Conservation (phyloP, 2,888 invertebrate species). For the Exephanes ischioxanthus region DNA sequence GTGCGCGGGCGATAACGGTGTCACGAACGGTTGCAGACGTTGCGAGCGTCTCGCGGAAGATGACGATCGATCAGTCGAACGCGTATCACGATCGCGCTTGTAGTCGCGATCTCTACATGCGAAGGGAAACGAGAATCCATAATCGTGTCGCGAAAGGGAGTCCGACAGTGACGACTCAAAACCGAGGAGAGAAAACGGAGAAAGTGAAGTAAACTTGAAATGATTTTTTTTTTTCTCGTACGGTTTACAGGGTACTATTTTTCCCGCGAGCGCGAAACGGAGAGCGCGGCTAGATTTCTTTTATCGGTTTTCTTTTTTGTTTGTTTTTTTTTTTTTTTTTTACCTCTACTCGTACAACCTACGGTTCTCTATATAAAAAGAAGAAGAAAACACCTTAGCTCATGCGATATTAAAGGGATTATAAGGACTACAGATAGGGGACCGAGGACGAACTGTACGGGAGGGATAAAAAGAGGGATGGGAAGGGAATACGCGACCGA, state of each 20-base stretch:
- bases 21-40: constrained; percentile 1
- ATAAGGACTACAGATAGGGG: constrained; percentile 27
- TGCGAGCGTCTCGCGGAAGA: constrained; percentile 24
- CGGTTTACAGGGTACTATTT: background rate
- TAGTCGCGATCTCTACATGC: constrained; percentile 3
- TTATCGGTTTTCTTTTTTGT: constrained; percentile 40
- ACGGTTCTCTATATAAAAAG: constrained; percentile 63
- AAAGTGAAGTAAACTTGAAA: constrained; percentile 37
- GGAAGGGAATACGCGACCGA: constrained; percentile 38
- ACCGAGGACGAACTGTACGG: constrained; percentile 28
- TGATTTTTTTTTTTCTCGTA: constrained; percentile 32
- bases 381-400: constrained; percentile 62
- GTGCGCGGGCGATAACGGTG: constrained; percentile 4
- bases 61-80: constrained; percentile 25
- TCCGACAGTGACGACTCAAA: background rate
- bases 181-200: constrained; percentile 30
- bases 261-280: background rate
- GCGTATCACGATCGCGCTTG: background rate
- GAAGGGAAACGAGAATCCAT: background rate
- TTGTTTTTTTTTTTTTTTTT: constrained; percentile 12
- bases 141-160: constrained; percentile 22
- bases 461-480: constrained; percentile 25
- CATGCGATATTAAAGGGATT: constrained; percentile 52
- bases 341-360: constrained; percentile 57
- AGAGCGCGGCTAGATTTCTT: constrained; percentile 11